Base-by-base conservation (phyloP, 2,797 vertebrate genomes). In the Holocentrus rufus region DNA sequence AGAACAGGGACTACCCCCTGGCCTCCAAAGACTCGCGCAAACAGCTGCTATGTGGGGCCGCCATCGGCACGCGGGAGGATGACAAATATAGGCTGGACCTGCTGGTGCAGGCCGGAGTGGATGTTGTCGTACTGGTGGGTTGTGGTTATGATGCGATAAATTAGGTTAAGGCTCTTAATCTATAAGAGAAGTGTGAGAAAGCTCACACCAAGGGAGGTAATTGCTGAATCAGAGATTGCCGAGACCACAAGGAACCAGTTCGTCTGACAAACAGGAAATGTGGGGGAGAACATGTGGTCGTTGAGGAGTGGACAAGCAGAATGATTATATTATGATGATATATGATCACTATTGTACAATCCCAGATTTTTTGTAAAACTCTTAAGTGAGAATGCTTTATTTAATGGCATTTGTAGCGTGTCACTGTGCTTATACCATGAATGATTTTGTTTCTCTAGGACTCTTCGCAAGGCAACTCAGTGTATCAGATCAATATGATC, bases 31-130 rank as follows among this genome's bases (percentile, higher is more conserved):
- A 98, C 86, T 92, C 95, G 0, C 95, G 96, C 70, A 98, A 98
- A 87, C 97, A 98, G 93, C 93, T 98, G 84, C 93, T 97, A 36
- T 98, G 97, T 0, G 97, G 97, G 0, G 96, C 96, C 0, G 97
- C 97, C 25, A 92, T 98, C 22, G 97, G 97, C 47, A 98, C 96
- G 69, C 92, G 97, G 0, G 96, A 97, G 65, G 97, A 98, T 9
- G 97, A 98, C 93, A 96, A 96, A 74, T 98, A 97, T 86, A 92
- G 97, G 30, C 94, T 98, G 77, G 97, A 98, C 85, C 90, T 97
- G 74, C 91, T 98, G 30, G 89, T 93, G 75, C 97, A 98, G 90
- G 96, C 95, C 0, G 96, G 96, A 0, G 94, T 95, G 5, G 97
- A 98, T 7, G 92, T 96, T 15, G 94, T 98, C 0, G 96, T 98